Evolutionary conservation across 1,140 invertebrate genomes (phyloP).

Genomic region (Oncopodura yosiiana): DNA sequence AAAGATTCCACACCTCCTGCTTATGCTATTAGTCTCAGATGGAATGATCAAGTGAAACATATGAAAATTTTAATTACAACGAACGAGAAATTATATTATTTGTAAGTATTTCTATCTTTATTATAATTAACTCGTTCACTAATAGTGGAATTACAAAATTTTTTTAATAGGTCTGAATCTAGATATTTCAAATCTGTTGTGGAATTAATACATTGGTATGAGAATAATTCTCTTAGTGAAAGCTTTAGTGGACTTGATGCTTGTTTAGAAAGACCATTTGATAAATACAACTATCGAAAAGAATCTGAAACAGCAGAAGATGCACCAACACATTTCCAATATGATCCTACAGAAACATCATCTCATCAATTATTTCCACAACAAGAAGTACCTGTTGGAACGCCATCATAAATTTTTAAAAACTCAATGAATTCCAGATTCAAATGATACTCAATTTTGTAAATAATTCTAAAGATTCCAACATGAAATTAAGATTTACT

Average conservation of each 20-base stretch:
- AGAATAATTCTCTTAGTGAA: conserved; percentile 73
- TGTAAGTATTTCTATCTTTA: too few species aligned
- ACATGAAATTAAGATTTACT: too few species aligned
- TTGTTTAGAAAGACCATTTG: conserved; percentile 23
- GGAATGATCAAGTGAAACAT: conserved; percentile 74
- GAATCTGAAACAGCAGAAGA: neutral
- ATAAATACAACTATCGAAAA: conserved; percentile 12
- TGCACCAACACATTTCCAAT: conserved; percentile 8
- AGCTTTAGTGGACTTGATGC: conserved; percentile 65
- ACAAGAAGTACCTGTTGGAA: conserved; percentile 28
- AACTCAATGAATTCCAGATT: too few species aligned
- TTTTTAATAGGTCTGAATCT: too few species aligned
- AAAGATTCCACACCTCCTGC: neutral
- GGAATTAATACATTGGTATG: conserved; percentile 81
- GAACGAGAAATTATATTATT: conserved; percentile 57
- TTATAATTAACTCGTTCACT: too few species aligned
- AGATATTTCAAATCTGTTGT: conserved; percentile 79
- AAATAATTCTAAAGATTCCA: too few species aligned
- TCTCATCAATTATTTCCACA: conserved; percentile 16
- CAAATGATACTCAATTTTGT: too few species aligned
- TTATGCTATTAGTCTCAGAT: conserved; percentile 46
- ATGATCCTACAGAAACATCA: conserved; percentile 5
- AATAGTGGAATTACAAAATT: too few species aligned
- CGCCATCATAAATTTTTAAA: conserved; percentile 21
- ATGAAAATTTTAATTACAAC: conserved; percentile 63